Percentiles rank a stretch among this genome's conserved stretches.
Evolutionary conservation across 2,113 vertebrate species (phyloP).

Genomic region (Engraulis encrasicolus): DNA sequence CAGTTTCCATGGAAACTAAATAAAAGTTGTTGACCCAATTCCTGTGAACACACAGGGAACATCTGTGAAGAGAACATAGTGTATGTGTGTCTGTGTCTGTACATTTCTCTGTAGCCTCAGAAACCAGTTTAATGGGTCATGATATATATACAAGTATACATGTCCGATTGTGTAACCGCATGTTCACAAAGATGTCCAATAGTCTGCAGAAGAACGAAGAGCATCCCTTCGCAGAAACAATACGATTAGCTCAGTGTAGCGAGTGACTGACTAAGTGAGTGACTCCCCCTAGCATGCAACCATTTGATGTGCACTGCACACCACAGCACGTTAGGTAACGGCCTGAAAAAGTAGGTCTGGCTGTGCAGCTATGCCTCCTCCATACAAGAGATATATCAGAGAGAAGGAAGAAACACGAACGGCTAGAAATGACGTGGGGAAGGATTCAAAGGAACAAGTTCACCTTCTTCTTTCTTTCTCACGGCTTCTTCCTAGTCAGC

Average conservation of each 20-base stretch:
- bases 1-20: constrained; percentile 4
- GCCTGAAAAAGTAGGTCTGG: neutral
- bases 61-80: neutral
- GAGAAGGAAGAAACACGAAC: neutral
- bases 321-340: neutral
- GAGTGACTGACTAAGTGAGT: too few species aligned
- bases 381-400: neutral
- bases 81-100: neutral
- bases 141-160: too few species aligned
- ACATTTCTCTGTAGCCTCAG: neutral
- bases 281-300: neutral
- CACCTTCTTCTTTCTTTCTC: neutral
- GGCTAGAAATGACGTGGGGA: too few species aligned
- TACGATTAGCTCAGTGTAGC: neutral
- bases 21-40: neutral
- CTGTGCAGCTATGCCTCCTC: neutral
- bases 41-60: neutral
- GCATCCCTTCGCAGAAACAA: neutral
- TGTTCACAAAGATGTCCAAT: neutral
- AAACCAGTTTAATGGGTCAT: neutral
- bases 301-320: neutral
- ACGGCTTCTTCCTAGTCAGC: neutral
- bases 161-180: neutral
- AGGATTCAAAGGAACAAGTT: neutral
- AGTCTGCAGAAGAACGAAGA: neutral